Conservation (phyloP, 2,797 vertebrate species). For the Thamnophis elegans region DNA sequence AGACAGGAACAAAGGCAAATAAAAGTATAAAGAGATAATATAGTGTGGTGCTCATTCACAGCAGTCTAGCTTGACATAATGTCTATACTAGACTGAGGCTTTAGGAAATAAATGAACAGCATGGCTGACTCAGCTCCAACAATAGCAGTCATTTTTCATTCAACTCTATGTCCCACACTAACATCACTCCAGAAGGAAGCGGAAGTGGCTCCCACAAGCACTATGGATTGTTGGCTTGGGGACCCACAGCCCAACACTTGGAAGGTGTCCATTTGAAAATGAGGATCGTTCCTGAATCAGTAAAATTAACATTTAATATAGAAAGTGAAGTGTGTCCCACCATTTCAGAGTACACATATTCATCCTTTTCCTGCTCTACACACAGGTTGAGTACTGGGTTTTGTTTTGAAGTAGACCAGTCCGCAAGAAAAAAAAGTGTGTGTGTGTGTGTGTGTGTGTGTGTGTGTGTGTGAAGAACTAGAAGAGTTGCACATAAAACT, state of each 20-base stretch:
- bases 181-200: not conserved
- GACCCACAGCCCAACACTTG: not conserved
- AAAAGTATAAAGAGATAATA: slow-evolving; percentile 41
- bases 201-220: not conserved
- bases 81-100: not conserved
- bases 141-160: not conserved
- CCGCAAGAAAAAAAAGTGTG: not conserved
- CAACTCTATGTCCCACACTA: not conserved
- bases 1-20: slow-evolving; percentile 19
- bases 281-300: not conserved
- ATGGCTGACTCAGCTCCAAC: not conserved
- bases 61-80: not conserved
- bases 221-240: not conserved
- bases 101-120: not conserved
- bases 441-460: not conserved
- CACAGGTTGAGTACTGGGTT: not conserved
- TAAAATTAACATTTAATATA: not conserved
- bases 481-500: not conserved
- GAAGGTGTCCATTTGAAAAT: not conserved
- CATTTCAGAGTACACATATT: slow-evolving; percentile 1
- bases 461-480: not conserved
- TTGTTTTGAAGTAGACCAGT: not conserved
- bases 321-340: not conserved
- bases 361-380: not conserved
- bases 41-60: not conserved